Conservation (phyloP, 2,797 vertebrate genomes). For the Danio aesculapii region DNA sequence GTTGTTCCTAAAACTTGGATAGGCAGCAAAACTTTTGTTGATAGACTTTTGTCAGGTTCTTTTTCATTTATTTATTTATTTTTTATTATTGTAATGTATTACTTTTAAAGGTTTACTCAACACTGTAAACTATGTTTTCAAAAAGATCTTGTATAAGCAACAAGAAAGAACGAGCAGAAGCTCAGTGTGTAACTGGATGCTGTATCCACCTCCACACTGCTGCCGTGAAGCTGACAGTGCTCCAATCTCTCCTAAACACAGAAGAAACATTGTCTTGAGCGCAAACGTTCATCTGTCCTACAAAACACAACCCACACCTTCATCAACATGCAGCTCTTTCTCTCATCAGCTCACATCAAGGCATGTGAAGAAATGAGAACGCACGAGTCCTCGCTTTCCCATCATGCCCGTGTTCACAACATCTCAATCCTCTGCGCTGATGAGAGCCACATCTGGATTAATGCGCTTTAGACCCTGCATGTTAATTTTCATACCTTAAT, state of each 20-base stretch:
- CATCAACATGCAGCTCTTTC: slow-evolving; percentile 70
- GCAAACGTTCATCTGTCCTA: slow-evolving; percentile 22
- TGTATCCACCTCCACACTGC: slow-evolving; percentile 22
- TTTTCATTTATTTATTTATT: no score
- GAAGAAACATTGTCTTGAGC: slow-evolving; percentile 14
- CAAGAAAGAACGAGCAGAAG: not conserved
- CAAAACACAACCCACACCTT: slow-evolving; percentile 7
- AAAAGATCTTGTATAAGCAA: not conserved
- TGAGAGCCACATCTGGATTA: slow-evolving; percentile 56
- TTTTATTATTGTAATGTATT: no score
- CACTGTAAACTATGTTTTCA: not conserved
- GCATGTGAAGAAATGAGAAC: slow-evolving; percentile 62
- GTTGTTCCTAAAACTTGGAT: no score
- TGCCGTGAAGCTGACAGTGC: slow-evolving; percentile 6
- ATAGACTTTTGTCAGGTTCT: no score
- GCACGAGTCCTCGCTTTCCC: slow-evolving; percentile 50
- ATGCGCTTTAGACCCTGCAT: slow-evolving; percentile 56
- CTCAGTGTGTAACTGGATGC: not conserved
- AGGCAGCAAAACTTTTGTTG: no score
- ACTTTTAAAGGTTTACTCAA: no score
- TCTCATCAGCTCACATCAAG: slow-evolving; percentile 62
- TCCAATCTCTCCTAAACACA: slow-evolving; percentile 9
- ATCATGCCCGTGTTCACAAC: slow-evolving; percentile 33
- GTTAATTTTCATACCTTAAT: slow-evolving; percentile 66
- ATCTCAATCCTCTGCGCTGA: slow-evolving; percentile 47